phyloP scores from a whole-genome alignment of 2,888 invertebrate genomes.

The Alentia gelatinosa region DNA sequence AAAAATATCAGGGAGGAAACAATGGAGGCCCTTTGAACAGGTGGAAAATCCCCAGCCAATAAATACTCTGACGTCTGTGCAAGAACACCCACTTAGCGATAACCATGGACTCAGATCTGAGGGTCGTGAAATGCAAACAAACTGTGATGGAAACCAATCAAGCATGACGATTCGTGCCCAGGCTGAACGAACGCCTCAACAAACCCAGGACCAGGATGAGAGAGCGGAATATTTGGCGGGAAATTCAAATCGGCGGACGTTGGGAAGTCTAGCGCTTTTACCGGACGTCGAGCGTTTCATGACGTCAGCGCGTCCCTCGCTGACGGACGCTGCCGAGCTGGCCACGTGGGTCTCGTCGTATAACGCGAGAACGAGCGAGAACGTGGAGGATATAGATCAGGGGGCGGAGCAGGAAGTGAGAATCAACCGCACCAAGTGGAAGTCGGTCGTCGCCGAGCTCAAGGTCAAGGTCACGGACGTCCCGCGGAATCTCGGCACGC shows the following conservation, averaged over 20 bases:
- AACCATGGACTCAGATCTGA: too few relatives aligned
- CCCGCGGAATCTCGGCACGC: not conserved
- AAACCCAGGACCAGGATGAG: not conserved
- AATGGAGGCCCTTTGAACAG: slow-evolving; percentile 9
- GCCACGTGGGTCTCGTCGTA: slow-evolving; percentile 3
- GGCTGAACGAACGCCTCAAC: not conserved
- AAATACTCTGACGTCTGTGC: too few relatives aligned
- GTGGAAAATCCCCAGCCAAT: not conserved
- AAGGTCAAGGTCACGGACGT: not conserved
- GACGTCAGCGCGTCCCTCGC: not conserved
- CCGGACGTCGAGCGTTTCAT: slow-evolving; percentile 5
- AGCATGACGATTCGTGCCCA: not conserved
- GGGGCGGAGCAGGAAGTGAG: slow-evolving; percentile 13
- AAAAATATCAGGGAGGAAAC: not conserved
- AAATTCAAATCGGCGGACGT: not conserved
- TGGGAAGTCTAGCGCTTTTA: not conserved
- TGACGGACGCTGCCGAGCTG: not conserved
- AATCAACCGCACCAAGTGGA: slow-evolving; percentile 46
- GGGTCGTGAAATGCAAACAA: not conserved
- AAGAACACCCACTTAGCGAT: too few relatives aligned
- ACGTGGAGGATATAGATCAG: not conserved
- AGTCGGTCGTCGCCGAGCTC: slow-evolving; percentile 28
- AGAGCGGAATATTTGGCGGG: not conserved
- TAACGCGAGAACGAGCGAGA: not conserved
- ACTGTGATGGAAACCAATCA: not conserved